phyloP scores from a whole-genome alignment of 2,113 vertebrate species.

The Rana temporaria region DNA sequence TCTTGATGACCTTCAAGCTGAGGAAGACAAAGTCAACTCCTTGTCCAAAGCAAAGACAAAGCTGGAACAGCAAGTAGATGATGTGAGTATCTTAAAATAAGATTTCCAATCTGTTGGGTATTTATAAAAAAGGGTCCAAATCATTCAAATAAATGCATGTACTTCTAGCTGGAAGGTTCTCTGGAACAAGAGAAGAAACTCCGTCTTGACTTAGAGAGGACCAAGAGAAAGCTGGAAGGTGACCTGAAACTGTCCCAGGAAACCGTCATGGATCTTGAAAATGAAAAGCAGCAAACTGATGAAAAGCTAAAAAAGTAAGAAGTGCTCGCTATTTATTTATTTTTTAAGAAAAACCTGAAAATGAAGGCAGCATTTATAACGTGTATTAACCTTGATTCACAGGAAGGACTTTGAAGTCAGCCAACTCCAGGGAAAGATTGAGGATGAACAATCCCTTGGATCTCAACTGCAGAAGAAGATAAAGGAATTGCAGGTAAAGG shows the following conservation, averaged over 20 bases:
- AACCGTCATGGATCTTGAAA: slow-evolving; percentile 72
- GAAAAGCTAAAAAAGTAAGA: slow-evolving; percentile 82
- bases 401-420: slow-evolving; percentile 86
- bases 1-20: slow-evolving; percentile 79
- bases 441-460: slow-evolving; percentile 76
- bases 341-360: slow-evolving; percentile 18
- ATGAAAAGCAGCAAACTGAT: slow-evolving; percentile 76
- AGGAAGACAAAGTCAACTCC: slow-evolving; percentile 82
- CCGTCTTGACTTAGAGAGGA: slow-evolving; percentile 78
- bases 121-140: neutral
- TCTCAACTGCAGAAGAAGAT: slow-evolving; percentile 84
- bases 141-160: neutral
- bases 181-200: slow-evolving; percentile 85
- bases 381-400: slow-evolving; percentile 46
- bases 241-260: slow-evolving; percentile 77
- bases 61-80: slow-evolving; percentile 82
- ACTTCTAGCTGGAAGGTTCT: slow-evolving; percentile 72
- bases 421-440: slow-evolving; percentile 76
- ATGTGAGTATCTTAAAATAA: slow-evolving; percentile 66
- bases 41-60: slow-evolving; percentile 79
- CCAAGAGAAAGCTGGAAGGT: slow-evolving; percentile 78
- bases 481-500: slow-evolving; percentile 73
- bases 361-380: neutral
- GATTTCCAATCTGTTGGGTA: too few species aligned
- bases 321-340: neutral